Percentiles rank a stretch among this genome's conserved stretches.
These are phyloP conservation scores for Petrocephalus zakoni DNA, from an alignment of 2,113 vertebrate species.

Conservation along the genomic window DNA sequence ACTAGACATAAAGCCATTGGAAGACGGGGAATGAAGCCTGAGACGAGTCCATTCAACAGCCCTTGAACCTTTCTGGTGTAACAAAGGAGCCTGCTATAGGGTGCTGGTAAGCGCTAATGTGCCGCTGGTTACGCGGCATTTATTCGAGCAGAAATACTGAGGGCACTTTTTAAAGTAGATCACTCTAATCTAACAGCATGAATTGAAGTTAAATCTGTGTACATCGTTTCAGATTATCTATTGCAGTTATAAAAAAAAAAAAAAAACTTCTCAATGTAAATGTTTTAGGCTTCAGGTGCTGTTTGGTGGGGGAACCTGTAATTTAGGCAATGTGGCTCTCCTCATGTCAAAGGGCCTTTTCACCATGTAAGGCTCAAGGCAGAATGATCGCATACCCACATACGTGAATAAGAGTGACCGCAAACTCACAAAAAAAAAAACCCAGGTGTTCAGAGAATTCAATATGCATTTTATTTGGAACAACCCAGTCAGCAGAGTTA, in stretches of 20 bases:
- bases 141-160: not conserved
- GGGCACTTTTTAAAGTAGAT: not conserved
- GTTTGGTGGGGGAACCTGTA: not conserved
- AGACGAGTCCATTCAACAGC: not conserved
- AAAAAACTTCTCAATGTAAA: not conserved
- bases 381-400: not conserved
- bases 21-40: not conserved
- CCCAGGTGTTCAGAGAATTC: not conserved
- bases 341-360: not conserved
- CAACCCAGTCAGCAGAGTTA: constrained; percentile 16
- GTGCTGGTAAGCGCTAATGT: too few species aligned
- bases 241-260: not conserved
- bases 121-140: not conserved
- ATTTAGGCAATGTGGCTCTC: not conserved
- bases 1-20: not conserved
- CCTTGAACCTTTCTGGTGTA: not conserved
- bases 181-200: not conserved
- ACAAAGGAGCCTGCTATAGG: not conserved
- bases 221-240: not conserved
- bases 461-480: constrained; percentile 37
- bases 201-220: not conserved
- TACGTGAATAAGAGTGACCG: not conserved
- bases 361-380: not conserved
- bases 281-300: not conserved
- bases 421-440: not conserved